A percentile compares a stretch with the other conserved stretches of the same genome.
Evolutionary conservation across 2,888 invertebrate genomes (phyloP).

Genomic region (Linyphia triangularis): DNA sequence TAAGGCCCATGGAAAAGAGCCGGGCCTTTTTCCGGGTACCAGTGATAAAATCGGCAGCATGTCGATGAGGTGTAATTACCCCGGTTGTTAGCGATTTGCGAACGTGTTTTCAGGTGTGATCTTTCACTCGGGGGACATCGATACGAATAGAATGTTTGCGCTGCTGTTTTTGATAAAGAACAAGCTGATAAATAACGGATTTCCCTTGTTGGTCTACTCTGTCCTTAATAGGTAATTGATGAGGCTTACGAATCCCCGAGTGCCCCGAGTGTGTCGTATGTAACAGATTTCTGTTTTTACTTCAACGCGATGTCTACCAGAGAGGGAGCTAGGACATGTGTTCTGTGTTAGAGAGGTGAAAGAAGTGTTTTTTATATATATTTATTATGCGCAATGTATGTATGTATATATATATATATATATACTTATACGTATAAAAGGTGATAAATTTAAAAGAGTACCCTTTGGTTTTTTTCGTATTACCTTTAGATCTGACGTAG

Average conservation of each 20-base stretch:
- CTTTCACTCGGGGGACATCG: conserved; percentile 46
- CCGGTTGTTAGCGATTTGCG: conserved; percentile 43
- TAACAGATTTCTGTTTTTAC: not conserved
- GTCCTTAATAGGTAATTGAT: conserved; percentile 38
- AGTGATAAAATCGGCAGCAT: conserved; percentile 51
- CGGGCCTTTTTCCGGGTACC: conserved; percentile 36
- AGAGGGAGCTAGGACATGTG: no score
- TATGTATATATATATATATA: no score
- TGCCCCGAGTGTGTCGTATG: no score
- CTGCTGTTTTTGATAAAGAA: not conserved
- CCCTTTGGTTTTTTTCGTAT: no score
- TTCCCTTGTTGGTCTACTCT: not conserved
- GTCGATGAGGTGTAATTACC: conserved; percentile 52
- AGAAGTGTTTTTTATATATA: no score
- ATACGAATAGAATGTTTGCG: conserved; percentile 32
- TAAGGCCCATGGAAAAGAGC: conserved; percentile 3
- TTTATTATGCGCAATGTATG: no score
- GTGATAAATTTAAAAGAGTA: no score
- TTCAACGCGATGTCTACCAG: no score
- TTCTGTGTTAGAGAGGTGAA: no score
- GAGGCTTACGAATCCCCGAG: not conserved
- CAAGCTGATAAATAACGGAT: not conserved
- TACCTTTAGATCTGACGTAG: no score
- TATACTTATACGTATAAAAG: no score
- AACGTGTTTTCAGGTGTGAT: conserved; percentile 52